Evolutionary conservation across 2,113 vertebrate species (phyloP).

Genomic region (Dasyurus viverrinus): DNA sequence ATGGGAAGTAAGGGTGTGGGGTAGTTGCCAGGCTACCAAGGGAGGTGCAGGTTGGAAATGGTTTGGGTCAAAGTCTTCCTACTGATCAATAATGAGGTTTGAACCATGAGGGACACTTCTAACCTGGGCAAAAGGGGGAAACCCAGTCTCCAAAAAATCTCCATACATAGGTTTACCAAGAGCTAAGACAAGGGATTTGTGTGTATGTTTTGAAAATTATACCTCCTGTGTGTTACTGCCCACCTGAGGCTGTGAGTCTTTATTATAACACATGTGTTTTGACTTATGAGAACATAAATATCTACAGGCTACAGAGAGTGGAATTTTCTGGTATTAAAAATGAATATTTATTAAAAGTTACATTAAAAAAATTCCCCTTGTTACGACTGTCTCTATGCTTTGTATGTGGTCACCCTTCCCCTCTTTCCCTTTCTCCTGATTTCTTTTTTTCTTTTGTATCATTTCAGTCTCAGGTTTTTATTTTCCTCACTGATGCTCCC

Average conservation of each 20-base stretch:
- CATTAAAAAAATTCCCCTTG: not conserved
- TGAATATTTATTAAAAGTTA: not conserved
- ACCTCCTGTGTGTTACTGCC: not conserved
- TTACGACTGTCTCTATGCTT: not conserved
- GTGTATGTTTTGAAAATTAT: not conserved
- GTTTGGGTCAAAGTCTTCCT: not conserved
- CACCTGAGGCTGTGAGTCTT: conserved; percentile 39
- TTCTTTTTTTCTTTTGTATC: conserved; percentile 1
- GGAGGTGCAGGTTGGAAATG: not conserved
- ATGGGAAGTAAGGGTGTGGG: not conserved
- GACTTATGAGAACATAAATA: not conserved
- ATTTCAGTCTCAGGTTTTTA: conserved; percentile 34
- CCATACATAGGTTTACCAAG: not conserved
- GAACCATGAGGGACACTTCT: not conserved
- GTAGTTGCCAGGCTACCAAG: not conserved
- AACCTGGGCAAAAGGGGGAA: not conserved
- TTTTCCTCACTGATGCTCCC: conserved; percentile 43
- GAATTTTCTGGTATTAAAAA: conserved; percentile 1
- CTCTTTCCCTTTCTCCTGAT: conserved; percentile 46
- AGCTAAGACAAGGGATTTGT: not conserved
- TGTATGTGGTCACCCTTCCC: not conserved
- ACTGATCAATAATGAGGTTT: not conserved
- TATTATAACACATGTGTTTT: conserved; percentile 16
- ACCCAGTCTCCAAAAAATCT: not conserved
- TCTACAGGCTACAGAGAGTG: fast-evolving